Base-by-base conservation (phyloP, 92 coral and sea anemone species). In the Palythoa heliodiscus region DNA sequence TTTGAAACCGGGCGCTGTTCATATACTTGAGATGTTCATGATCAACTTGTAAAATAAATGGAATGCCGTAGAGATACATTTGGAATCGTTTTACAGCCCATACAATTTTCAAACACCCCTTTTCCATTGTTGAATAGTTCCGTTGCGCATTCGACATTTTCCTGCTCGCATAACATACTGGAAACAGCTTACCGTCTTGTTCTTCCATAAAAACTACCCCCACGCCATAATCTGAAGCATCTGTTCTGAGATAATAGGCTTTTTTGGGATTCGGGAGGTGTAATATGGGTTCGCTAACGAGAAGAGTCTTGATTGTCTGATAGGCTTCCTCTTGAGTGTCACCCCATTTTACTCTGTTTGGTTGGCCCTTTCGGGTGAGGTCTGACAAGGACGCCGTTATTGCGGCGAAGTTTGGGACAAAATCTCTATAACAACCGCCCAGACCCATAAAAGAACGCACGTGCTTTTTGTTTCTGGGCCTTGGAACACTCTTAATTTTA, bases 11-110 rank as follows among this genome's bases (percentile, higher is more conserved):
- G 2, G 91, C 89, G 39, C 82, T 63, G 54, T 89, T 84, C 72
- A 89, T 54, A 66, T 90, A 90, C 19, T 52, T 78, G 2, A 90
- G 40, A 0, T 90, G 90, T 13, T 90, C 88, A 57, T 90, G 93
- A 61, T 92, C 93, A 11, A 89, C 90, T 83, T 90, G 89, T 3
- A 92, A 76, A 7, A 82, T 55, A 61, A 92, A 92, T 14, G 79
- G 78, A 38, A 22, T 74, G 3, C 95, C 93, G 39, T 90, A 90
- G 19, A 92, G 85, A 48, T 87, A 88, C 2, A 77, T 7, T 11
- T 22, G 75, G 60, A 78, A 83, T 53, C 66, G 69, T 20, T 66
- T 61, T n/a, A 87, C 1, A 1, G 35, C 35, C 35, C 35, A 29
- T 29, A 29, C 35, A 29, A 29, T 29, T 29, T 0, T 1, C 35